These are phyloP conservation scores for Drosophila truncata DNA, from an alignment of 1,140 invertebrate species.

Conservation along the genomic window DNA sequence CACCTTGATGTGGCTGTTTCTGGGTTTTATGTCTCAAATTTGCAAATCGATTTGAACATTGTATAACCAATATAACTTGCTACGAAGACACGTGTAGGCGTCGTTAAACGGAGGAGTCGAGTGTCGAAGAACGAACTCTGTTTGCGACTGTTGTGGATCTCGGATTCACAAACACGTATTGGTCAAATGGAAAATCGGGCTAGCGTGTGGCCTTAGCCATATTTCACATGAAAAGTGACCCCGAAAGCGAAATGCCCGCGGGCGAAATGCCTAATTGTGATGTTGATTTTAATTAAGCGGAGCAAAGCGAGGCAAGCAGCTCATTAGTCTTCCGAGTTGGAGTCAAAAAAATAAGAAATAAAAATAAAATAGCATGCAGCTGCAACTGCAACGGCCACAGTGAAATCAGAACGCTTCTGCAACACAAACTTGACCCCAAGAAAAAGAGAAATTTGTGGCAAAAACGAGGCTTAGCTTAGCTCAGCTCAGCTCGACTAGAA, in stretches of 20 bases:
- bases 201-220: slow-evolving; percentile 21
- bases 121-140: slow-evolving; percentile 18
- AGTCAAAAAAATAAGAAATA: slow-evolving; percentile 2
- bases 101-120: slow-evolving; percentile 26
- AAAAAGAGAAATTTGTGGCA: slow-evolving; percentile 81
- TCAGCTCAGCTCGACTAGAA: slow-evolving; percentile 11
- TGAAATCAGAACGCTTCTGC: slow-evolving; percentile 79
- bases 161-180: slow-evolving; percentile 62
- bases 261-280: slow-evolving; percentile 56
- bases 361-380: slow-evolving; percentile 36
- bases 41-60: slow-evolving; percentile 61
- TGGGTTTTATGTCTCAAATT: slow-evolving; percentile 61
- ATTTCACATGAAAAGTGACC: slow-evolving; percentile 43
- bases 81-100: slow-evolving; percentile 71
- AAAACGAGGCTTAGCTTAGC: slow-evolving; percentile 43
- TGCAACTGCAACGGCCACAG: slow-evolving; percentile 40
- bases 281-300: slow-evolving; percentile 62
- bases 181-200: slow-evolving; percentile 25
- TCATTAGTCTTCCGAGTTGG: slow-evolving; percentile 41
- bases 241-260: slow-evolving; percentile 39
- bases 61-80: slow-evolving; percentile 38
- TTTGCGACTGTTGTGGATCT: slow-evolving; percentile 21
- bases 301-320: slow-evolving; percentile 13
- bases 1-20: slow-evolving; percentile 31
- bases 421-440: slow-evolving; percentile 82